These are phyloP conservation scores for Tetragonisca angustula DNA, from an alignment of 2,888 invertebrate species.

Conservation along the genomic window DNA sequence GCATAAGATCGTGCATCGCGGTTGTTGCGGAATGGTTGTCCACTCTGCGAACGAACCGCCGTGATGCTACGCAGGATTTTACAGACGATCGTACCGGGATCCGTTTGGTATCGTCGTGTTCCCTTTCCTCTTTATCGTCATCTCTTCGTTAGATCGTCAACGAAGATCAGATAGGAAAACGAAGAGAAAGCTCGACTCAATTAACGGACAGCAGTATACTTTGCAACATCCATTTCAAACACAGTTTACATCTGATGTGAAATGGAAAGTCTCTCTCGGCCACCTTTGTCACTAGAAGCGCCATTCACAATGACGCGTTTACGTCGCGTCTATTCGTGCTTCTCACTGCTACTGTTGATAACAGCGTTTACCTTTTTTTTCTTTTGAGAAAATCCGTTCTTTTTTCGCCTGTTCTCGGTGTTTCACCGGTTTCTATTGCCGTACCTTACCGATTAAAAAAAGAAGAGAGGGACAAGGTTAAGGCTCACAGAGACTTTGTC, in stretches of 20 bases:
- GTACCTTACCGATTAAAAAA: slow-evolving; percentile 45
- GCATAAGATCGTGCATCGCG: slow-evolving; percentile 75
- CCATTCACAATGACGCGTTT: slow-evolving; percentile 60
- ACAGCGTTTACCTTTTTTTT: slow-evolving; percentile 28
- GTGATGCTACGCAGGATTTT: slow-evolving; percentile 45
- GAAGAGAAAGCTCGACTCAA: slow-evolving; percentile 65
- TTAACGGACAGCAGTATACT: slow-evolving; percentile 73
- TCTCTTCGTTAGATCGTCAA: slow-evolving; percentile 35
- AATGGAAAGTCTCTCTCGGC: slow-evolving; percentile 48
- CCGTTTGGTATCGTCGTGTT: slow-evolving; percentile 34
- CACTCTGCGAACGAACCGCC: slow-evolving; percentile 47
- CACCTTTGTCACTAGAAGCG: slow-evolving; percentile 60
- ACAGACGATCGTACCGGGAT: slow-evolving; percentile 56
- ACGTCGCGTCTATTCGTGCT: slow-evolving; percentile 15
- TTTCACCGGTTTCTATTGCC: slow-evolving; percentile 70
- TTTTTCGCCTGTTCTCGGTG: slow-evolving; percentile 39
- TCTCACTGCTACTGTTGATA: slow-evolving; percentile 19
- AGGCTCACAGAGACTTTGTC: slow-evolving; percentile 68
- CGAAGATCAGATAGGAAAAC: slow-evolving; percentile 22
- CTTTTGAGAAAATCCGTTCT: slow-evolving; percentile 34
- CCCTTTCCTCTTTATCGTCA: slow-evolving; percentile 35
- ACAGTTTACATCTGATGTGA: slow-evolving; percentile 61
- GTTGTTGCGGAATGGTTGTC: slow-evolving; percentile 71
- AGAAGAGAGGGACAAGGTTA: slow-evolving; percentile 60
- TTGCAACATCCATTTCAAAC: slow-evolving; percentile 75